phyloP scores from a whole-genome alignment of 2,888 invertebrate genomes.

The Reticulitermes lucifugus region DNA sequence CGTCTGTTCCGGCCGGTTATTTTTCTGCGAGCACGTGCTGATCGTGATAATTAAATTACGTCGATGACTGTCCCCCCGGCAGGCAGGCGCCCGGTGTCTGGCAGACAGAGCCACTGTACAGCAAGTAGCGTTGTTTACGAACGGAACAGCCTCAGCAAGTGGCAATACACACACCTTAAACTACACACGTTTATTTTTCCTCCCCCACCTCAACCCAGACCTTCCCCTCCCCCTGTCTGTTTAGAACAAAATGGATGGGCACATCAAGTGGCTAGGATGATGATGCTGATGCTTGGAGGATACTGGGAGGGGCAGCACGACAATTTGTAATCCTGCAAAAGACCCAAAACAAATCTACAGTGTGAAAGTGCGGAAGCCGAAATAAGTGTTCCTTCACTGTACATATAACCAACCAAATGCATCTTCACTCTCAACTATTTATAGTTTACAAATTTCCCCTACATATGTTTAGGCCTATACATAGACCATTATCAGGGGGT shows the following conservation, averaged over 20 bases:
- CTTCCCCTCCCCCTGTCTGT: background rate
- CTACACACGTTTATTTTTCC: slow-evolving; percentile 4
- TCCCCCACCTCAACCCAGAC: background rate
- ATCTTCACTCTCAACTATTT: too few species aligned
- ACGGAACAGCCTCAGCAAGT: background rate
- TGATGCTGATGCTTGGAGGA: background rate
- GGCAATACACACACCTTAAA: background rate
- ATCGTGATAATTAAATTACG: slow-evolving; percentile 19
- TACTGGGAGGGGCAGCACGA: background rate
- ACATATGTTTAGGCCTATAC: too few species aligned
- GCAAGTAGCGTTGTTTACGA: background rate
- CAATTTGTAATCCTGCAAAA: too few species aligned
- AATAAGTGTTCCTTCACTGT: too few species aligned
- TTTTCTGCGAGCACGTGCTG: slow-evolving; percentile 4
- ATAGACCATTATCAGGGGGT: too few species aligned
- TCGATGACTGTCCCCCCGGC: slow-evolving; percentile 4
- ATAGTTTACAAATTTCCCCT: too few species aligned
- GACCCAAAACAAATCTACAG: too few species aligned
- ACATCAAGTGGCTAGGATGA: background rate
- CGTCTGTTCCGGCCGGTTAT: background rate
- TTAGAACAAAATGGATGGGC: background rate
- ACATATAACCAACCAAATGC: too few species aligned
- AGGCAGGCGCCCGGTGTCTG: slow-evolving; percentile 20
- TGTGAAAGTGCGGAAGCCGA: too few species aligned
- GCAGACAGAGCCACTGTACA: background rate